phyloP scores from a whole-genome alignment of 2,888 invertebrate species.

The Notodonta dromedarius region DNA sequence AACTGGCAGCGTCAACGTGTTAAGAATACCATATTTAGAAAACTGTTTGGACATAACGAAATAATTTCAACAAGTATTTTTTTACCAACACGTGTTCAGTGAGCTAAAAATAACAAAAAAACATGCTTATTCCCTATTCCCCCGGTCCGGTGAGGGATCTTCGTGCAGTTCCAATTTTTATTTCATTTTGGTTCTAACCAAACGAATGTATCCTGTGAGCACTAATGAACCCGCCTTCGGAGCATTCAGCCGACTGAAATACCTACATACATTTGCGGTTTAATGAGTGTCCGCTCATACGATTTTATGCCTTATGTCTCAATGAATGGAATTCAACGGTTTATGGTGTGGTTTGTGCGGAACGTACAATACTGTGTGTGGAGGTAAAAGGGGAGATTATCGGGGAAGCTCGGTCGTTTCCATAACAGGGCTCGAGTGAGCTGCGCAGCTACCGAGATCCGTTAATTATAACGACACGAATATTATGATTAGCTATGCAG shows the following conservation, averaged over 20 bases:
- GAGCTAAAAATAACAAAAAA: no score
- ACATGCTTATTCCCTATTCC: constrained; percentile 22
- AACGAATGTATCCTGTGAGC: constrained; percentile 58
- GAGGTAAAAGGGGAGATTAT: constrained; percentile 51
- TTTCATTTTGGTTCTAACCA: constrained; percentile 54
- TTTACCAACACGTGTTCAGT: no score
- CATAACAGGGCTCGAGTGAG: constrained; percentile 43
- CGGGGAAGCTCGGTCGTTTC: constrained; percentile 44
- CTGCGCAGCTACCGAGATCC: constrained; percentile 23
- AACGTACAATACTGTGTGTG: constrained; percentile 30
- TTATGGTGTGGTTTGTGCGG: constrained; percentile 17
- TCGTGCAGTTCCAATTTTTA: constrained; percentile 44
- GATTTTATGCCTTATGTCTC: constrained; percentile 44
- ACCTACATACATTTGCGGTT: constrained; percentile 41
- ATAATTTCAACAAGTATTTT: no score
- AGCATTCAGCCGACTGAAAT: constrained; percentile 51
- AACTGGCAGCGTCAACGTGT: no score
- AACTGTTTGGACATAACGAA: no score
- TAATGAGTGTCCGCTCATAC: constrained; percentile 34
- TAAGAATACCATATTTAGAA: no score
- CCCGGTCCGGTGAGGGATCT: constrained; percentile 36
- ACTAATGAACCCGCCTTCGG: constrained; percentile 68
- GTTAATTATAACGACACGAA: constrained; percentile 36
- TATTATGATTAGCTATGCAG: no score
- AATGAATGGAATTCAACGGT: constrained; percentile 25